Evolutionary conservation across 1,140 invertebrate genomes (phyloP).

Genomic region (Scaptomyza pallida): DNA sequence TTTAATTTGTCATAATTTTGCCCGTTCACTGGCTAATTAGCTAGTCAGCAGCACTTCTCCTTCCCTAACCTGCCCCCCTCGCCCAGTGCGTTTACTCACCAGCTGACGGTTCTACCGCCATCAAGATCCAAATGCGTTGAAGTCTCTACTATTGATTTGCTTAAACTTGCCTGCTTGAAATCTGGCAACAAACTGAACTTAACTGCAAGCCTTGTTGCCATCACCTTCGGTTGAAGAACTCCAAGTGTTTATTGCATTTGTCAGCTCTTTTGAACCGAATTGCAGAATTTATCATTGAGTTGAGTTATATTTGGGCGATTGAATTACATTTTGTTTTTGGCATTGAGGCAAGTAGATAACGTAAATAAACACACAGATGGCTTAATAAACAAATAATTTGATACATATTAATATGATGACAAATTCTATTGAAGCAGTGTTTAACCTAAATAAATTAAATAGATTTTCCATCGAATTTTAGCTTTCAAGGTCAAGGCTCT

Average conservation of each 20-base stretch:
- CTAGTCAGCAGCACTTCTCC: constrained; percentile 33
- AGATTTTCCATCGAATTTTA: too few relatives aligned
- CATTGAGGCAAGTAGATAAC: too few relatives aligned
- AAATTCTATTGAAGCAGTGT: too few relatives aligned
- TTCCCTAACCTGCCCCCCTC: background rate
- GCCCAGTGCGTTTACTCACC: constrained; percentile 1
- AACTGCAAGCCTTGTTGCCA: background rate
- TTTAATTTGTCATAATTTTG: constrained; percentile 77
- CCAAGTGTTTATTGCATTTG: background rate
- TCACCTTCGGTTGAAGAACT: constrained; percentile 2
- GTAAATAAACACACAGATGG: background rate
- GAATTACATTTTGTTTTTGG: background rate
- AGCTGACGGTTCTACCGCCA: constrained; percentile 5
- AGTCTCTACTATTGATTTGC: background rate
- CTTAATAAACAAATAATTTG: background rate
- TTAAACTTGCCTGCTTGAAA: constrained; percentile 11
- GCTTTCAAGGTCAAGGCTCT: too few relatives aligned
- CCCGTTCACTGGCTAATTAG: constrained; percentile 42
- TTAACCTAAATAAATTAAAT: too few relatives aligned
- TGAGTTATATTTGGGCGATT: too few relatives aligned
- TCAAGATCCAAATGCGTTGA: constrained; percentile 11
- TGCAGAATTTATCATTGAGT: background rate
- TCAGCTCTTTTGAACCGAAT: constrained; percentile 4
- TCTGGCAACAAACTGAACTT: constrained; percentile 7
- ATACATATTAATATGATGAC: background rate